A percentile compares a stretch with the other conserved stretches of the same genome.
These are phyloP conservation scores for Conus betulinus DNA, from an alignment of 1,140 invertebrate genomes.

Conservation along the genomic window DNA sequence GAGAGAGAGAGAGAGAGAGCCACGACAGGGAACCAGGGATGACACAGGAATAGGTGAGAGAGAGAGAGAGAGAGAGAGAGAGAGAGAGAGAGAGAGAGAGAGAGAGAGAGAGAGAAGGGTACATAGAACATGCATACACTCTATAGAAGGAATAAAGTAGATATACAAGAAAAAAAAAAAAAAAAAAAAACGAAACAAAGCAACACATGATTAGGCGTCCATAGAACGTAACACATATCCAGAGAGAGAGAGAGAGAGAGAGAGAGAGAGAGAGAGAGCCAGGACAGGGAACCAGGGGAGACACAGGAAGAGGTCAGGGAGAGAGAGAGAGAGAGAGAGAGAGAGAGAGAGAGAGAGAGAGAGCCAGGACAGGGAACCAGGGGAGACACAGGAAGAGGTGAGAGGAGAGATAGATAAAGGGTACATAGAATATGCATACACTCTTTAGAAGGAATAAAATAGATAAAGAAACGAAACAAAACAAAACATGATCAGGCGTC, in stretches of 20 bases:
- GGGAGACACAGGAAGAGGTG: conserved; percentile 11
- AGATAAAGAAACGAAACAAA: conserved; percentile 30
- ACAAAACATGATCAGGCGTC: too few relatives aligned
- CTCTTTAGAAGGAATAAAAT: not conserved
- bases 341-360: conserved; percentile 12
- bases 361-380: conserved; percentile 16
- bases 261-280: not conserved
- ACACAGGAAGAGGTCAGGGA: conserved; percentile 23
- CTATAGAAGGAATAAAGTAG: not conserved
- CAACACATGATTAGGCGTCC: too few relatives aligned
- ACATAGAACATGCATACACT: not conserved
- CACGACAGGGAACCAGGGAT: conserved; percentile 10
- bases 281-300: conserved; percentile 24
- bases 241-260: not conserved
- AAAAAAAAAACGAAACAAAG: too few relatives aligned
- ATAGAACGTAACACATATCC: too few relatives aligned
- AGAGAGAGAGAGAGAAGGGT: conserved; percentile 34
- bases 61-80: not conserved
- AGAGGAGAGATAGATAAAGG: conserved; percentile 22
- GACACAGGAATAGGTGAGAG: conserved; percentile 13
- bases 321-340: not conserved
- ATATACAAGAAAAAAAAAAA: not conserved
- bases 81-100: conserved; percentile 15
- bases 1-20: not conserved
- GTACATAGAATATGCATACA: not conserved